Base-by-base conservation (phyloP, 1,140 invertebrate genomes). In the Semibalanus balanoides region DNA sequence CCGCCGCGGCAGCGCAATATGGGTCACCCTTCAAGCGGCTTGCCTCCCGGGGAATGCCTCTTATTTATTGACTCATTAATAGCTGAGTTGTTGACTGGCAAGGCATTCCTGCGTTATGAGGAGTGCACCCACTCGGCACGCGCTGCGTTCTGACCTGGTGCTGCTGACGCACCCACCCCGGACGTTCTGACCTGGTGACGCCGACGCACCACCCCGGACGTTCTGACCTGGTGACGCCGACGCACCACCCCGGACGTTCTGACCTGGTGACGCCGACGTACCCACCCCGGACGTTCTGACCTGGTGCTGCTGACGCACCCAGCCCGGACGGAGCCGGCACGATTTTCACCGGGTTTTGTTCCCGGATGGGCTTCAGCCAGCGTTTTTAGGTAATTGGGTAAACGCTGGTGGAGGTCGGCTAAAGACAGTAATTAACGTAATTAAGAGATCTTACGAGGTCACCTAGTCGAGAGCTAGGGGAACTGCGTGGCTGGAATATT, bases 21-120 rank as follows among this genome's bases (percentile, higher is more conserved):
- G 51, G 51, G 51, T 64, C 51, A 64, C 51, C 51, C 51, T 19
- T 25, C 51, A 25, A 19, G 51, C 22, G 14, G 51, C 51, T 25
- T 64, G 51, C 51, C 51, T 64, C 51, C 51, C 22, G 51, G 14
- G 51, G 51, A 1, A 14, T 19, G 22, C 51, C 51, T 14, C 3
- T 25, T 64, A 64, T 64, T 64, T 64, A 64, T 64, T 64, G 51
- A 64, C 51, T 64, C 51, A 64, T 64, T 64, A 64, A 64, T 64
- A 25, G 51, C 51, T 25, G 51, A 19, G 51, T 25, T 64, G 51
- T 64, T 64, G 51, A 25, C 51, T 64, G 11, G 14, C 51, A 25
- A 14, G 51, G 22, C 51, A 64, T 64, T 64, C 51, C 51, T 25
- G 51, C 51, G 51, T 19, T 1, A 1, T 25, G 51, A 64, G 22